Evolutionary conservation across 2,888 invertebrate genomes (phyloP).

Genomic region (Kuschelorhynchus macadamiae): DNA sequence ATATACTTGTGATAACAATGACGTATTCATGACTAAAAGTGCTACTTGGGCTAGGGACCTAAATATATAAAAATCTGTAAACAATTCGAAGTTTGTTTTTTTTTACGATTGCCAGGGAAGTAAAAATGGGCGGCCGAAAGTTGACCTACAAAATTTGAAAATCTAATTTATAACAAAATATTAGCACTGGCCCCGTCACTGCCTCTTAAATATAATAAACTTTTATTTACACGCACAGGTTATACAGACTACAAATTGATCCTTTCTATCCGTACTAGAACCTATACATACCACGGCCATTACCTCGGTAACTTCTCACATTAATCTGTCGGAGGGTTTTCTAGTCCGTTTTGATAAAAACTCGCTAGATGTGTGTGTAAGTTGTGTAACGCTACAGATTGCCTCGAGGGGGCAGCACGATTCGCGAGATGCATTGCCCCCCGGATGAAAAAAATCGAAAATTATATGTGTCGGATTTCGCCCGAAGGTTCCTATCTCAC

Average conservation of each 20-base stretch:
- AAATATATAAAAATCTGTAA: too few relatives aligned
- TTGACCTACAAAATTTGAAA: too few relatives aligned
- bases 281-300: slow-evolving; percentile 29
- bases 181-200: too few relatives aligned
- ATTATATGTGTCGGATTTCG: slow-evolving; percentile 2
- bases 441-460: not conserved
- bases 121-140: too few relatives aligned
- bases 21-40: too few relatives aligned
- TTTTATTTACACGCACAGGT: slow-evolving; percentile 26
- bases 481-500: not conserved
- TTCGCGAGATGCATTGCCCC: slow-evolving; percentile 2
- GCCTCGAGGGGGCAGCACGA: slow-evolving; percentile 6
- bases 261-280: slow-evolving; percentile 15
- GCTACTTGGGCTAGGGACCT: too few relatives aligned
- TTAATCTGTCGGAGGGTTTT: slow-evolving; percentile 40
- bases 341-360: slow-evolving; percentile 30
- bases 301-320: slow-evolving; percentile 40
- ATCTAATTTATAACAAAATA: too few relatives aligned
- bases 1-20: too few relatives aligned
- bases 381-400: too few relatives aligned
- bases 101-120: too few relatives aligned
- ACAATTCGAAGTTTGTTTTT: too few relatives aligned
- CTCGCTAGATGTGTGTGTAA: slow-evolving; percentile 22
- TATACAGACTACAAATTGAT: slow-evolving; percentile 4
- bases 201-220: too few relatives aligned